Base-by-base conservation (phyloP, 2,888 invertebrate genomes). In the Euclidia mi region DNA sequence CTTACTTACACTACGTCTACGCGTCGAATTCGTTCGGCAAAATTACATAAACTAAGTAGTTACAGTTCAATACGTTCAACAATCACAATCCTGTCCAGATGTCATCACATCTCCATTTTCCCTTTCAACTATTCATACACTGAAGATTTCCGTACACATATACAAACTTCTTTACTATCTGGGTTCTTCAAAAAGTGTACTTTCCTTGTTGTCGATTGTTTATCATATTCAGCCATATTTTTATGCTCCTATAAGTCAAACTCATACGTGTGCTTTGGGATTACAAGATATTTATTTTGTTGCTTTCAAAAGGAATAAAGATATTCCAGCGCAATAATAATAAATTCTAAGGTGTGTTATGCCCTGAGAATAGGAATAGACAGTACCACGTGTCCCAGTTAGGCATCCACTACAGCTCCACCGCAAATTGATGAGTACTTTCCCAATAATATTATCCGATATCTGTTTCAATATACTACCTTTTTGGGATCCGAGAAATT, bases 311-410 rank as follows among this genome's bases (percentile, higher is more conserved):
- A n/a, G n/a, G n/a, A n/a, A n/a, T n/a, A n/a, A n/a, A n/a, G n/a
- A n/a, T n/a, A n/a, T n/a, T n/a, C n/a, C n/a, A n/a, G n/a, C n/a
- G n/a, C n/a, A n/a, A n/a, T n/a, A n/a, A n/a, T n/a, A n/a, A n/a
- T n/a, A n/a, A n/a, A n/a, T n/a, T n/a, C n/a, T n/a, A 44, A 57
- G 65, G 57, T 57, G 67, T 66, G 56, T 57, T 61, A 51, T 52
- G 40, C 38, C 32, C 15, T 32, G 51, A 42, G 51, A 67, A 34
- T 10, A 20, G 48, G 50, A 18, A 29, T 62, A 49, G 51, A 56
- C 43, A 57, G 32, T 25, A 25, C 25, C 56, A 37, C 4, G 37
- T 51, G 56, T 47, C 67, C 51, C 51, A n/a, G n/a, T n/a, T n/a
- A n/a, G n/a, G n/a, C n/a, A n/a, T n/a, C n/a, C n/a, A n/a, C n/a